These are phyloP conservation scores for Ailuropoda melanoleuca DNA, from an alignment of 2,113 vertebrate species.

Conservation along the genomic window DNA sequence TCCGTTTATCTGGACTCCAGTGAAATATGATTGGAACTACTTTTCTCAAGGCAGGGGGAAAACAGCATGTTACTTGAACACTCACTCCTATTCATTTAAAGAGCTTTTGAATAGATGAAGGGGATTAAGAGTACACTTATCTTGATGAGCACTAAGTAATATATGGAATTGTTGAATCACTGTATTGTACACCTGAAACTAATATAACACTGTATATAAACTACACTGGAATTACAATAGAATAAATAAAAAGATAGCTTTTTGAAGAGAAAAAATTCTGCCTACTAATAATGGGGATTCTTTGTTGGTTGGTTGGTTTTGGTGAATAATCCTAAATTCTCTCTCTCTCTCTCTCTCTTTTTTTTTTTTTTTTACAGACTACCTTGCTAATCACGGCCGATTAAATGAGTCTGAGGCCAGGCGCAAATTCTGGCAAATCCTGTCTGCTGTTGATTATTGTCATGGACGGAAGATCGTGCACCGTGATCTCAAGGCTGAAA, in stretches of 20 bases:
- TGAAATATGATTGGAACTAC: slow-evolving; percentile 38
- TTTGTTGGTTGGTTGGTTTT: neutral
- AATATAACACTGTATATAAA: neutral
- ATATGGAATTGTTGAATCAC: neutral
- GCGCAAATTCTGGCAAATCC: slow-evolving; percentile 98
- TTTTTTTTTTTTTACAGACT: slow-evolving; percentile 86
- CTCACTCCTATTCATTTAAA: neutral
- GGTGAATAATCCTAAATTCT: slow-evolving; percentile 26
- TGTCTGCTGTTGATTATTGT: slow-evolving; percentile 97
- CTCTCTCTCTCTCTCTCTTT: neutral
- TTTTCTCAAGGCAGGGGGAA: slow-evolving; percentile 32
- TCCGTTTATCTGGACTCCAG: neutral
- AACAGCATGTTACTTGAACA: neutral
- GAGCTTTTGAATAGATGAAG: neutral
- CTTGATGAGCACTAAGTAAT: neutral
- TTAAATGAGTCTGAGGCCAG: slow-evolving; percentile 95
- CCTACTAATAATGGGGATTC: neutral
- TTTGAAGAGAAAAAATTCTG: neutral
- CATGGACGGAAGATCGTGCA: slow-evolving; percentile 96
- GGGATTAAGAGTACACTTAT: neutral
- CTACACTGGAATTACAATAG: neutral
- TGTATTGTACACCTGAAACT: neutral
- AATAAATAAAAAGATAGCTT: neutral
- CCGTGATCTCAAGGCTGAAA: slow-evolving; percentile 97
- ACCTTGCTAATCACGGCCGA: slow-evolving; percentile 96